Evolutionary conservation across 2,888 invertebrate species (phyloP).

Genomic region (Cabera pusaria): DNA sequence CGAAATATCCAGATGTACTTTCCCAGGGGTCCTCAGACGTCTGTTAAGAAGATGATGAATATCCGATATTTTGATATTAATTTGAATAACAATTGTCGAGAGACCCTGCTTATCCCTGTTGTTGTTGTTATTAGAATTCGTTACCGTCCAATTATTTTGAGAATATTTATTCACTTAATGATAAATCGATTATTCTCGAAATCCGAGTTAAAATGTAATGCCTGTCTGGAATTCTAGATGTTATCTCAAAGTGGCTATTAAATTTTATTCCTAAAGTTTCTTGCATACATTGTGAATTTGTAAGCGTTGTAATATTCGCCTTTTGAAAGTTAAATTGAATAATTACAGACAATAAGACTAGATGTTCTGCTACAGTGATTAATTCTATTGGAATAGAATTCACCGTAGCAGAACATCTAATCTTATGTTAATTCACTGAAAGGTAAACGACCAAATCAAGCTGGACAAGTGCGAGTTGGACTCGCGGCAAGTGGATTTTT

Average conservation of each 20-base stretch:
- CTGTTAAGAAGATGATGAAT: slow-evolving; percentile 26
- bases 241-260: slow-evolving; percentile 6
- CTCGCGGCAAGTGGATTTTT: no score
- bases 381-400: no score
- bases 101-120: slow-evolving; percentile 16
- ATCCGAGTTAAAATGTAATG: background rate
- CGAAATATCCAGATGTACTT: slow-evolving; percentile 22
- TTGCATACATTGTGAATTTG: slow-evolving; percentile 5
- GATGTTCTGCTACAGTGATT: no score
- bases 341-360: no score
- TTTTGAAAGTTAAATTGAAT: slow-evolving; percentile 6
- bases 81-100: slow-evolving; percentile 30
- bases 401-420: no score
- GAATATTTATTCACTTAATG: slow-evolving; percentile 4
- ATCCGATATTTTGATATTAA: slow-evolving; percentile 29
- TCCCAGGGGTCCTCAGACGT: slow-evolving; percentile 27
- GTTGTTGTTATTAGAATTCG: slow-evolving; percentile 25
- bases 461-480: no score
- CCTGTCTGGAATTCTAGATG: slow-evolving; percentile 9
- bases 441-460: no score
- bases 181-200: slow-evolving; percentile 7
- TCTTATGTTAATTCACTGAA: no score
- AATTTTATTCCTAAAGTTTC: slow-evolving; percentile 7
- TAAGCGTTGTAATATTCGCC: slow-evolving; percentile 1
- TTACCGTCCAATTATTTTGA: slow-evolving; percentile 24